Conservation (phyloP, 2,113 vertebrate genomes). For the Tursiops truncatus region DNA sequence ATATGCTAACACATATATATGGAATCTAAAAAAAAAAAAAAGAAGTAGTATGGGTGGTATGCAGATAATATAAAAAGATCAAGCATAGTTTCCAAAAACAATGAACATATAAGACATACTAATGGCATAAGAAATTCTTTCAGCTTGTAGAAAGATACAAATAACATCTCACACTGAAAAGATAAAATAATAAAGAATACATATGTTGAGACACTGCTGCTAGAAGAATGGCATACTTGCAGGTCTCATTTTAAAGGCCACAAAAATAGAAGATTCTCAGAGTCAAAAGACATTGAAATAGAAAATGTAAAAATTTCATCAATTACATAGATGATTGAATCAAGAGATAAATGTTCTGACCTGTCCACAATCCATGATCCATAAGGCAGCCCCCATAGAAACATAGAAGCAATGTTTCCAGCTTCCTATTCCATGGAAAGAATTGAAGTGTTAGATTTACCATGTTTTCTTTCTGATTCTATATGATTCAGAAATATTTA, state of each 20-base stretch:
- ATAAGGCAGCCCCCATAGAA: neutral
- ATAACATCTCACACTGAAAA: neutral
- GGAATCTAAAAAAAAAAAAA: too few relatives aligned
- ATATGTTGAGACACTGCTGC: neutral
- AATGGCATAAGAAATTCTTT: neutral
- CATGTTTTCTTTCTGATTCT: neutral
- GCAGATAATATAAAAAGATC: neutral
- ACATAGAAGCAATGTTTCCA: neutral
- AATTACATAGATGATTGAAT: neutral
- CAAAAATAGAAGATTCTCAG: neutral
- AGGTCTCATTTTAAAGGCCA: neutral
- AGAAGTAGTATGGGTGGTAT: neutral
- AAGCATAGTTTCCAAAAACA: neutral
- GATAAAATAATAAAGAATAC: neutral
- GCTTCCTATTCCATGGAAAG: neutral
- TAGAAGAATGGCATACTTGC: neutral
- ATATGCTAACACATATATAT: too few relatives aligned
- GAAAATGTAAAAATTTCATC: neutral
- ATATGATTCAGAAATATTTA: neutral
- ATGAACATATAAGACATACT: neutral
- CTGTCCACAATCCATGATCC: neutral
- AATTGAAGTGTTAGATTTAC: neutral
- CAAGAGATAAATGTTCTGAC: neutral
- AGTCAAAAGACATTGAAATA: neutral
- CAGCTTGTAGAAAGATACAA: neutral